phyloP scores from a whole-genome alignment of 2,797 vertebrate genomes.

The Anisognathus igniventris region DNA sequence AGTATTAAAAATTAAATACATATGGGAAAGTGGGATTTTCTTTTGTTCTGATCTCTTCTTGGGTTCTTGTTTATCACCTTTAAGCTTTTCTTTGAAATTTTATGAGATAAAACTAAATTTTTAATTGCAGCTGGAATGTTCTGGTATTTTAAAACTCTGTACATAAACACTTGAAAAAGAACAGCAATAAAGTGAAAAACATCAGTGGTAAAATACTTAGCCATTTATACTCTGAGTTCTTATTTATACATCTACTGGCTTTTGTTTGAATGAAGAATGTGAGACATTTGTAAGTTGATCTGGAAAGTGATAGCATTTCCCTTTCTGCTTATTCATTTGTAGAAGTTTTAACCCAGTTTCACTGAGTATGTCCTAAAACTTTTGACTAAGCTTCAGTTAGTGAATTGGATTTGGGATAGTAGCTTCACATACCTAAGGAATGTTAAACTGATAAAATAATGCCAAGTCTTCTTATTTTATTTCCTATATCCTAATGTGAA shows the following conservation, averaged over 20 bases:
- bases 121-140: background rate
- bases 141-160: background rate
- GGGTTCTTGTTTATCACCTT: background rate
- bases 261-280: background rate
- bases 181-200: background rate
- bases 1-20: background rate
- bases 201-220: background rate
- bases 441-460: background rate
- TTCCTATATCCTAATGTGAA: slow-evolving; percentile 47
- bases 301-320: background rate
- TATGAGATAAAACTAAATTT: background rate
- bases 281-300: background rate
- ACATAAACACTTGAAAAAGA: background rate
- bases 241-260: background rate
- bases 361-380: background rate
- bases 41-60: background rate
- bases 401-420: background rate
- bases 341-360: background rate
- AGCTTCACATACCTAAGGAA: background rate
- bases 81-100: background rate
- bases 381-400: background rate
- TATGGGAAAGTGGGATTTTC: background rate
- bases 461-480: slow-evolving; percentile 5
- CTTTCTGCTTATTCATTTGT: background rate
- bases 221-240: background rate